Evolutionary conservation across 2,113 vertebrate species (phyloP).

Genomic region (Corythoichthys haematopterus): DNA sequence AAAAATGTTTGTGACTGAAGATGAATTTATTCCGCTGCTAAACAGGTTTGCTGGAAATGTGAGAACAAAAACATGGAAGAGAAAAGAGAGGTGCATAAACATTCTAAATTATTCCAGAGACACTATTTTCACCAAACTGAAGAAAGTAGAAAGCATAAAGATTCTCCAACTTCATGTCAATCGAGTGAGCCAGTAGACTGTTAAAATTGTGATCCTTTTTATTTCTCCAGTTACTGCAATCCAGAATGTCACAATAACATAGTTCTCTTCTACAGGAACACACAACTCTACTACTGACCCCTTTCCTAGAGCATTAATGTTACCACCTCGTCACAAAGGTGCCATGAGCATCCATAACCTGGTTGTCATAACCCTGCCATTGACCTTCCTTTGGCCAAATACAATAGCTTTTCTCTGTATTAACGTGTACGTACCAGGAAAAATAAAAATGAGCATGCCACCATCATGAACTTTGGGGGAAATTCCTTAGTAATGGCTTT

Average conservation of each 20-base stretch:
- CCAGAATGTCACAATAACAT: not conserved
- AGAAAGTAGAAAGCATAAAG: not conserved
- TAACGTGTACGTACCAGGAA: too few relatives aligned
- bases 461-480: too few relatives aligned
- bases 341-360: not conserved
- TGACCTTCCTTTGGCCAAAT: not conserved
- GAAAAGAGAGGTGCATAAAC: slow-evolving; percentile 29
- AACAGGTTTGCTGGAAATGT: slow-evolving; percentile 28
- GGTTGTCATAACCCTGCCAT: not conserved
- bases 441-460: too few relatives aligned
- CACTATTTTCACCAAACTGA: slow-evolving; percentile 28
- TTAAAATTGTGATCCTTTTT: not conserved
- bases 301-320: not conserved
- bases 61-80: slow-evolving; percentile 10
- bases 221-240: not conserved
- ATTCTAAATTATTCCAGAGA: slow-evolving; percentile 42
- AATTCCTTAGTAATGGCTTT: too few relatives aligned
- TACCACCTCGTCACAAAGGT: not conserved
- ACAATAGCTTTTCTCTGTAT: not conserved
- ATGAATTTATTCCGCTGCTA: slow-evolving; percentile 39
- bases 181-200: not conserved
- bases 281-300: not conserved
- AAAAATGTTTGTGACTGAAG: slow-evolving; percentile 49
- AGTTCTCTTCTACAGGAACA: too few relatives aligned
- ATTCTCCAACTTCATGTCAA: too few relatives aligned